phyloP scores from a whole-genome alignment of 2,797 vertebrate genomes.

The Cirrhinus mrigala region DNA sequence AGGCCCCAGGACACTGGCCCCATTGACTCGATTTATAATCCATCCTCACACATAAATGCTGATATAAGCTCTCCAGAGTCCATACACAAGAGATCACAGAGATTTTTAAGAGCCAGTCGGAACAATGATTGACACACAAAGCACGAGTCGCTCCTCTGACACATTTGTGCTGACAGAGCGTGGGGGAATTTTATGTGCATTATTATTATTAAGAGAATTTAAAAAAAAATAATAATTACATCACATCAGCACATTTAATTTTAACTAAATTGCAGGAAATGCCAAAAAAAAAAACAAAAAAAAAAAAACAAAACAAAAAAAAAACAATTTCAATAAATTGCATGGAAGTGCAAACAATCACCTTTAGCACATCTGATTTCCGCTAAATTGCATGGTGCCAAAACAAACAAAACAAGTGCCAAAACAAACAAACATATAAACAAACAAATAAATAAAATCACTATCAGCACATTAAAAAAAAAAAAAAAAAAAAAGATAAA shows the following conservation, averaged over 20 bases:
- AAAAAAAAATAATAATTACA: neutral
- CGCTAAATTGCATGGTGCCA: too few species aligned
- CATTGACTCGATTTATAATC: slow-evolving; percentile 7
- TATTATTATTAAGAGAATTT: neutral
- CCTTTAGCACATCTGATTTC: too few species aligned
- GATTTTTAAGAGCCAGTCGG: neutral
- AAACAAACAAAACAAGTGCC: too few species aligned
- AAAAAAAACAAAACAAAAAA: too few species aligned
- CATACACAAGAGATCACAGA: neutral
- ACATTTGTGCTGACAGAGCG: neutral
- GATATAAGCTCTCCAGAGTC: slow-evolving; percentile 35
- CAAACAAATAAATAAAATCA: too few species aligned
- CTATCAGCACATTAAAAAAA: too few species aligned
- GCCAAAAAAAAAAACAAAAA: too few species aligned
- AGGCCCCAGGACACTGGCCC: neutral
- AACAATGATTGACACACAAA: slow-evolving; percentile 30
- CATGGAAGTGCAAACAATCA: too few species aligned
- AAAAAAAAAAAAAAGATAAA: too few species aligned
- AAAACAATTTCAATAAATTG: too few species aligned
- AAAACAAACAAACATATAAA: too few species aligned
- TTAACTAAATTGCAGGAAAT: neutral
- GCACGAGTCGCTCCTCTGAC: neutral
- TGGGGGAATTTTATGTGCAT: neutral
- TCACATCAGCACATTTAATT: neutral
- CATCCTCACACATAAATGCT: slow-evolving; percentile 23